Evolutionary conservation across 2,797 vertebrate species (phyloP).

Genomic region (Pipistrellus kuhlii): DNA sequence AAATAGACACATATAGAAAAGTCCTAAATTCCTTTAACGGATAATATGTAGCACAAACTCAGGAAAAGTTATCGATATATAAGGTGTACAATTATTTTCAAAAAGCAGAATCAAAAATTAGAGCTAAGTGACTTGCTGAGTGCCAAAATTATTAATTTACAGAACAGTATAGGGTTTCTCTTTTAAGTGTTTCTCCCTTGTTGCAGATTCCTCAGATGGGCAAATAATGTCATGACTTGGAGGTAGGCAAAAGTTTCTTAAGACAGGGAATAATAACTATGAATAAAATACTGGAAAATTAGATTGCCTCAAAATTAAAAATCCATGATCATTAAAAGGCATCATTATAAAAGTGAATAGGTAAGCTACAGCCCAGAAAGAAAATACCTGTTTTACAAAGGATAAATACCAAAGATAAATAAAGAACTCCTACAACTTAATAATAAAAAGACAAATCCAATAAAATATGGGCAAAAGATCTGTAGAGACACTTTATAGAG

Average conservation of each 20-base stretch:
- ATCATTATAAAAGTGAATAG: neutral
- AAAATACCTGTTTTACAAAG: slow-evolving; percentile 31
- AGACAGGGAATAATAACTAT: neutral
- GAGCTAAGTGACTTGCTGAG: neutral
- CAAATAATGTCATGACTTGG: neutral
- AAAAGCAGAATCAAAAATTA: neutral
- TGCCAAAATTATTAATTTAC: neutral
- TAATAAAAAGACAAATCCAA: slow-evolving; percentile 4
- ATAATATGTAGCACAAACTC: neutral
- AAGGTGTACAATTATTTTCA: neutral
- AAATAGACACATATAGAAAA: neutral
- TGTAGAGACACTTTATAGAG: neutral
- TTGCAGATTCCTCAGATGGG: neutral
- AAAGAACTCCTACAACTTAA: slow-evolving; percentile 43
- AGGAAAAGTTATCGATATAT: neutral
- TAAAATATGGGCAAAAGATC: neutral
- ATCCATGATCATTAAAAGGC: neutral
- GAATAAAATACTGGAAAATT: slow-evolving; percentile 7
- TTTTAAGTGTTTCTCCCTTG: slow-evolving; percentile 1
- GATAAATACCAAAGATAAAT: neutral
- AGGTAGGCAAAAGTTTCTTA: neutral
- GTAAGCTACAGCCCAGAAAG: neutral
- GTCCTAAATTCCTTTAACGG: neutral
- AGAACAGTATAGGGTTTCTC: neutral
- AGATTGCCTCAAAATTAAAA: slow-evolving; percentile 32